Base-by-base conservation (phyloP, 1,140 invertebrate genomes). In the Lasioglossum baleicum region DNA sequence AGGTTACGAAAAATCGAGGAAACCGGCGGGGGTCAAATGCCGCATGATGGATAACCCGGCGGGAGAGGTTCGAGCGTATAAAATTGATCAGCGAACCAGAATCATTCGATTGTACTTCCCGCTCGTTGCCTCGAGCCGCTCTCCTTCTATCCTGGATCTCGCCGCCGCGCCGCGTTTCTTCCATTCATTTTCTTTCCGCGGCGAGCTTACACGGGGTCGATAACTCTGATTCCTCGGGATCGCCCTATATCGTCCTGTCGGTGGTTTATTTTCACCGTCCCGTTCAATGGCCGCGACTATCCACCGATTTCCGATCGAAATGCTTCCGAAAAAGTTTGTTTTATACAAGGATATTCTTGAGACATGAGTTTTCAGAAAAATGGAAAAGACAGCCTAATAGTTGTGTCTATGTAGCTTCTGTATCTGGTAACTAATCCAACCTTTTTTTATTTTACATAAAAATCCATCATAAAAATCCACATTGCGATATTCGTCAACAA, bases 1-100 rank as follows among this genome's bases (percentile, higher is more conserved):
- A 76, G 69, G 80, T 56, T 73, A 73, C 35, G 79, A 83, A 87
- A 87, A 85, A 84, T 81, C 77, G 81, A 86, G 83, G 85, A 77
- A 87, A 86, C 68, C 15, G 73, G 13, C 51, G 51, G 75, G 86
- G 85, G 86, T 87, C 84, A 86, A 86, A 86, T 85, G 81, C 81
- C 75, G 77, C 67, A 73, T 89, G 88, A 88, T 87, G 87, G 86
- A 88, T 88, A 82, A 83, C 80, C 26, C 68, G 74, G 53, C 63
- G 64, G 76, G 77, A 73, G 83, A 87, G 73, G 80, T 80, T 76
- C 82, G 80, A 83, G 78, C 87, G 83, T 85, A 83, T 81, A 80
- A 89, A 89, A 89, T 89, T 88, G 88, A 89, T 86, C 88, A 87
- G 85, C 83, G 83, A 84, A 83, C 75, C 80, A 87, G 88, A 89